These are phyloP conservation scores for Lates calcarifer DNA, from an alignment of 2,113 vertebrate species.

Conservation along the genomic window DNA sequence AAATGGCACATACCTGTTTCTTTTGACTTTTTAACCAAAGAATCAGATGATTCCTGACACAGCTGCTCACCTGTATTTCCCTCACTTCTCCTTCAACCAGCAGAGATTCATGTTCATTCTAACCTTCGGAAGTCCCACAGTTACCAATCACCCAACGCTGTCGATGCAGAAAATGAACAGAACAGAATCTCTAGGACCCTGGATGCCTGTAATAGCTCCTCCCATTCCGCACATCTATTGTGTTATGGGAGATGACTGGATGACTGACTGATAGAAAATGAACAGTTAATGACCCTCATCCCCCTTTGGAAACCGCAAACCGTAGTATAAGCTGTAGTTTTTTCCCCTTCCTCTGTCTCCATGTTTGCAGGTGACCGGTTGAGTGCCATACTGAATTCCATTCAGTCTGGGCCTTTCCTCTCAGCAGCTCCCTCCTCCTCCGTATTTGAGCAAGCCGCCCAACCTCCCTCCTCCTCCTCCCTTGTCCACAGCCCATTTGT, in stretches of 20 bases:
- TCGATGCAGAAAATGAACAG: constrained; percentile 1
- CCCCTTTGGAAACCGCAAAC: constrained; percentile 70
- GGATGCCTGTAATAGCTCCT: constrained; percentile 7
- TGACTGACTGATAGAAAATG: constrained; percentile 40
- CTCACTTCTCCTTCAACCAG: background rate
- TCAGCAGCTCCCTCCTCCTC: constrained; percentile 93
- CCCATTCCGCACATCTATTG: constrained; percentile 39
- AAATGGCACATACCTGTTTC: background rate
- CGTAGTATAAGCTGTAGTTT: constrained; percentile 92
- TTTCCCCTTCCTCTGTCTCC: constrained; percentile 95
- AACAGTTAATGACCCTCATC: constrained; percentile 59
- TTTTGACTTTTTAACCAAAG: background rate
- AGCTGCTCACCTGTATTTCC: background rate
- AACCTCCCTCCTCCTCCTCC: constrained; percentile 92
- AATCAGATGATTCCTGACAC: background rate
- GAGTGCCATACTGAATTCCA: constrained; percentile 99
- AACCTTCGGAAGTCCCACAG: background rate
- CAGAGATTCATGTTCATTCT: constrained; percentile 1
- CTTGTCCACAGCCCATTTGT: constrained; percentile 99
- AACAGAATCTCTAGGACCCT: constrained; percentile 1
- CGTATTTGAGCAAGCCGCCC: constrained; percentile 99
- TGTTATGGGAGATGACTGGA: constrained; percentile 46
- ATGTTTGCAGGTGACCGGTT: constrained; percentile 98
- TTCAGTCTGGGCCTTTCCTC: constrained; percentile 99
- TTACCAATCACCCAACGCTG: background rate